These are phyloP conservation scores for Amyelois transitella DNA, from an alignment of 1,140 invertebrate species.

Conservation along the genomic window DNA sequence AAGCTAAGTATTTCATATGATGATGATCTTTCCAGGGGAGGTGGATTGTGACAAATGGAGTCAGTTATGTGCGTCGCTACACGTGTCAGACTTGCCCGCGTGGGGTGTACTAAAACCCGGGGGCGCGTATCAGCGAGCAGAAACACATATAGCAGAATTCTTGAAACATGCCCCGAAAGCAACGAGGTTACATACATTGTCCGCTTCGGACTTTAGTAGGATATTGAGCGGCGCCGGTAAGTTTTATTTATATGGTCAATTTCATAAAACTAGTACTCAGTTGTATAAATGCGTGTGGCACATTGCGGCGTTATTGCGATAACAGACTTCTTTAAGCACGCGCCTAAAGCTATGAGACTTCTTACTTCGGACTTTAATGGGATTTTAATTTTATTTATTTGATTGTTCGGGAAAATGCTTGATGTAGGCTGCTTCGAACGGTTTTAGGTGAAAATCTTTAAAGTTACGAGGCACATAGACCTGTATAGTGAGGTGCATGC, in stretches of 20 bases:
- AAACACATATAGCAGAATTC: constrained; percentile 10
- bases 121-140: constrained; percentile 38
- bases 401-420: too few species aligned
- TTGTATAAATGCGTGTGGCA: neutral
- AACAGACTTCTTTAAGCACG: neutral
- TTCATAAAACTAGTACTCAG: neutral
- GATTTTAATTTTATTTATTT: too few species aligned
- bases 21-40: constrained; percentile 27
- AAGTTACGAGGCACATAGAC: too few species aligned
- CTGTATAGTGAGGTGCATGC: too few species aligned
- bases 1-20: neutral
- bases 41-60: constrained; percentile 35
- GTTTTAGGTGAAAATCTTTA: too few species aligned
- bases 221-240: constrained; percentile 39
- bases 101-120: constrained; percentile 47
- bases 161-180: constrained; percentile 18
- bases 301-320: neutral
- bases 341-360: neutral
- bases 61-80: constrained; percentile 40
- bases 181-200: constrained; percentile 39
- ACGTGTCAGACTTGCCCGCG: constrained; percentile 25
- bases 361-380: too few species aligned
- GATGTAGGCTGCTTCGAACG: too few species aligned
- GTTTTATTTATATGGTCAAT: neutral
- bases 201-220: constrained; percentile 31